These are phyloP conservation scores for Elachura formosa DNA, from an alignment of 2,113 vertebrate genomes.

Conservation along the genomic window DNA sequence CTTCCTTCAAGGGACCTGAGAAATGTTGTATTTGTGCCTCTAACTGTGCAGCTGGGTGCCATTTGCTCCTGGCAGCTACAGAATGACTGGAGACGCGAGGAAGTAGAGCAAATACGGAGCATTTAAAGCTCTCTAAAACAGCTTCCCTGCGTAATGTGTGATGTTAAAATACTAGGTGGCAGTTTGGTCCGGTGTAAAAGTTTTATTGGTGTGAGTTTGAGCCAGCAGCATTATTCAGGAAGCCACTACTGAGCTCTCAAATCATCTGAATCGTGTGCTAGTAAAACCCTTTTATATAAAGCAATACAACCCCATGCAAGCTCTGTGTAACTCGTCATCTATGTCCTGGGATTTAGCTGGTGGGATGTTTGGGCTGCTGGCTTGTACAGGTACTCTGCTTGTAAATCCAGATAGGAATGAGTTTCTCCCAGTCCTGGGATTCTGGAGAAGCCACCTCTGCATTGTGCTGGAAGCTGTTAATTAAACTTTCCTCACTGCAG, in stretches of 20 bases:
- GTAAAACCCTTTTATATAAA: constrained; percentile 1
- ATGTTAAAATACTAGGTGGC: constrained; percentile 28
- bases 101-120: background rate
- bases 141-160: background rate
- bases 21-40: background rate
- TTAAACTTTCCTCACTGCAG: background rate
- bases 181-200: background rate
- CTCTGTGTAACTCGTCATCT: background rate
- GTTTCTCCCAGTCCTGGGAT: background rate
- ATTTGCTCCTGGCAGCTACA: background rate
- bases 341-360: background rate
- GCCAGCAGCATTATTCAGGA: background rate
- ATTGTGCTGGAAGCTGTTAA: background rate
- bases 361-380: background rate
- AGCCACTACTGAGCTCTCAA: background rate
- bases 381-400: background rate
- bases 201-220: constrained; percentile 7
- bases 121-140: background rate
- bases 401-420: background rate
- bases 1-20: background rate
- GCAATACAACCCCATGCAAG: background rate
- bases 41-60: background rate
- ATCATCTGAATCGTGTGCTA: background rate
- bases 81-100: background rate
- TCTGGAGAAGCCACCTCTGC: background rate